Evolutionary conservation across 2,113 vertebrate genomes (phyloP).

Genomic region (Podilymbus podiceps): DNA sequence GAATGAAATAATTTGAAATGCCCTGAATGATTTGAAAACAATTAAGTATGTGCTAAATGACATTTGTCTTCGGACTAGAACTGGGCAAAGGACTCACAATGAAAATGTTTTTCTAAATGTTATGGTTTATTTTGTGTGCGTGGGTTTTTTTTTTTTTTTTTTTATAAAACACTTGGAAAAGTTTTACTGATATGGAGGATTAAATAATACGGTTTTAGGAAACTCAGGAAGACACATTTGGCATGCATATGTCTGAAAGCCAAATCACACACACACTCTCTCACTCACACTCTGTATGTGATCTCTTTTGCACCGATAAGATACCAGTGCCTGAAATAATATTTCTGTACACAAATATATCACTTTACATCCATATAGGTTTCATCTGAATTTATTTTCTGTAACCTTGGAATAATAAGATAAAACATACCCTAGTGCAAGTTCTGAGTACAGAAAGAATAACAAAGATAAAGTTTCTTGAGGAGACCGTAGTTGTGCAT

Average conservation of each 20-base stretch:
- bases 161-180: neutral
- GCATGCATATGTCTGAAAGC: neutral
- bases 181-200: neutral
- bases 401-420: neutral
- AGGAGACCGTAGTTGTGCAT: neutral
- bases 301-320: neutral
- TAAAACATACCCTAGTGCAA: neutral
- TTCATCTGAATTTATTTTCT: neutral
- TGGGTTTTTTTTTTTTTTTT: neutral
- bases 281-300: neutral
- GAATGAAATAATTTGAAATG: slow-evolving; percentile 50
- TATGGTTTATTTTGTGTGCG: neutral
- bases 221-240: neutral
- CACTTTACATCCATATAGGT: neutral
- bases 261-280: neutral
- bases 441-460: neutral
- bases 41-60: neutral
- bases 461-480: neutral
- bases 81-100: neutral
- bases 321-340: neutral
- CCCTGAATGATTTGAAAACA: neutral
- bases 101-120: neutral
- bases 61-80: neutral
- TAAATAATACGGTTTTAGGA: neutral
- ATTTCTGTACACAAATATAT: neutral